These are phyloP conservation scores for Norana najaformis DNA, from an alignment of 2,888 invertebrate species.

Conservation along the genomic window DNA sequence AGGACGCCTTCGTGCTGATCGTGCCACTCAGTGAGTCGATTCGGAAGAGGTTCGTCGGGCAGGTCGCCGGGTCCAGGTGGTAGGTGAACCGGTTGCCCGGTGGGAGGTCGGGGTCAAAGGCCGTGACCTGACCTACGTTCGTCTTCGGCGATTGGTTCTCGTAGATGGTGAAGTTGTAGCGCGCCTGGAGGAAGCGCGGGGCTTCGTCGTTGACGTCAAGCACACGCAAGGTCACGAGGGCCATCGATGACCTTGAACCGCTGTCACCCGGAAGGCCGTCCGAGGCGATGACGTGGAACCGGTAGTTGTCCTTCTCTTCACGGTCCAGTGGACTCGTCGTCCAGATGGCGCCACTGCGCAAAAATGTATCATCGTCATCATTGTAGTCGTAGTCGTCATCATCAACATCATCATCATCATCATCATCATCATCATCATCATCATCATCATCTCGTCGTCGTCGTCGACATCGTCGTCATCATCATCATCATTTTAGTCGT, in stretches of 20 bases:
- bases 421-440: too few species aligned
- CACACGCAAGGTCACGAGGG: constrained; percentile 30
- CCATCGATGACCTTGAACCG: constrained; percentile 28
- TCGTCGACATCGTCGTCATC: not conserved
- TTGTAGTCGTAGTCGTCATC: too few species aligned
- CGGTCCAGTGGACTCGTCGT: constrained; percentile 33
- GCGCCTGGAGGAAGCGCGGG: constrained; percentile 29
- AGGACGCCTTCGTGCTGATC: not conserved
- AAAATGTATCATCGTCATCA: not conserved
- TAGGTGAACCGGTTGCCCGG: not conserved
- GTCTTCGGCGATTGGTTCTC: constrained; percentile 31
- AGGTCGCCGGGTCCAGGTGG: not conserved
- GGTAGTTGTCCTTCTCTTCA: constrained; percentile 31
- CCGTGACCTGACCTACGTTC: constrained; percentile 28
- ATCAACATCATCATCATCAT: not conserved
- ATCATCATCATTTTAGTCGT: too few species aligned
- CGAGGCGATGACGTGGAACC: constrained; percentile 31
- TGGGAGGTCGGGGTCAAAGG: constrained; percentile 24
- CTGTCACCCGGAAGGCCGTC: constrained; percentile 25
- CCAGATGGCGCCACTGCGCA: constrained; percentile 32
- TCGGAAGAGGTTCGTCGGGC: not conserved
- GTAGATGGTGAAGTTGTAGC: constrained; percentile 33
- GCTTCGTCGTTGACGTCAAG: constrained; percentile 34
- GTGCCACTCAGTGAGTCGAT: not conserved
- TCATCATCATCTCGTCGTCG: not conserved